phyloP scores from a whole-genome alignment of 2,797 vertebrate species.

The Gambelia wislizenii region DNA sequence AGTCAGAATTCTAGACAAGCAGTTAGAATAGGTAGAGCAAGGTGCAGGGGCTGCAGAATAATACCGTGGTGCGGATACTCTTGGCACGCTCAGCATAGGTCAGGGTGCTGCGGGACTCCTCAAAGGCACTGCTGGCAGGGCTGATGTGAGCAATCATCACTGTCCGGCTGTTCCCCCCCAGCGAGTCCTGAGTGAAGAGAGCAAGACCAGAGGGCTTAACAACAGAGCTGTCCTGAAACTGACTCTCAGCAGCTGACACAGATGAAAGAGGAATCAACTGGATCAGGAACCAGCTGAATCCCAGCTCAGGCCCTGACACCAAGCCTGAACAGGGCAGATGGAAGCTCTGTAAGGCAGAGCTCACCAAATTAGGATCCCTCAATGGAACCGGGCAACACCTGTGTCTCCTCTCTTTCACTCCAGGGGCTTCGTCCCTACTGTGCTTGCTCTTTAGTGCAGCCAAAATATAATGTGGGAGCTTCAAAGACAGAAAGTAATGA shows the following conservation, averaged over 20 bases:
- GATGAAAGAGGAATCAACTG: not conserved
- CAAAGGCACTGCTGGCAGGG: slow-evolving; percentile 90
- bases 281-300: not conserved
- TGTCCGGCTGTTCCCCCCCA: slow-evolving; percentile 91
- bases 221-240: not conserved
- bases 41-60: not conserved
- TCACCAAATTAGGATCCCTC: not conserved
- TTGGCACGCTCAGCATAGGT: slow-evolving; percentile 92
- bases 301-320: not conserved
- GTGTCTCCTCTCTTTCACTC: no score
- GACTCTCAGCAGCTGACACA: not conserved
- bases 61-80: slow-evolving; percentile 90
- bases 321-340: not conserved
- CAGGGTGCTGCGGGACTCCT: slow-evolving; percentile 93
- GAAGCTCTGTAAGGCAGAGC: not conserved
- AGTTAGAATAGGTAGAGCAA: not conserved
- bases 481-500: no score
- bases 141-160: slow-evolving; percentile 97
- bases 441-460: not conserved
- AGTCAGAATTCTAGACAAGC: not conserved
- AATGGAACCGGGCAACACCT: not conserved
- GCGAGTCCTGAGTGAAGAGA: slow-evolving; percentile 83
- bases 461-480: not conserved
- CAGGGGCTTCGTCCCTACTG: no score
- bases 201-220: not conserved